These are phyloP conservation scores for Hyles vespertilio DNA, from an alignment of 1,140 invertebrate species.

Conservation along the genomic window DNA sequence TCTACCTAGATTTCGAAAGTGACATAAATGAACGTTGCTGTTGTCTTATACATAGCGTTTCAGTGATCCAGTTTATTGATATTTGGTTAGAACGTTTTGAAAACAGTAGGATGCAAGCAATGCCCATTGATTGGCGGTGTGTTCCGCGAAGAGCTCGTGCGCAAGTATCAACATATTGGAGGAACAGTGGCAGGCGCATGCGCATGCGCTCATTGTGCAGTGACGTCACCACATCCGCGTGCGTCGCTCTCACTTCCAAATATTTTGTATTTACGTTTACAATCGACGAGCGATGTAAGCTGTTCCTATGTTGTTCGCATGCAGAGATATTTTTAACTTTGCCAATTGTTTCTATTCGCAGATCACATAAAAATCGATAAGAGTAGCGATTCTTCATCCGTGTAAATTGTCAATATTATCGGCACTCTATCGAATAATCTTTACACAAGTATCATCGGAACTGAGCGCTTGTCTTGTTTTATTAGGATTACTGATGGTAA, in stretches of 20 bases:
- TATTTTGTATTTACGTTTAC: constrained; percentile 37
- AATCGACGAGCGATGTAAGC: constrained; percentile 1
- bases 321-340: background rate
- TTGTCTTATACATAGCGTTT: background rate
- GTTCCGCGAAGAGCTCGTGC: constrained; percentile 58
- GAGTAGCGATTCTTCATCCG: constrained; percentile 20
- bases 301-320: background rate
- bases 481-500: background rate
- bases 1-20: background rate
- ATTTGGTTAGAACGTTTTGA: constrained; percentile 25
- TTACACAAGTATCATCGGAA: constrained; percentile 10
- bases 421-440: constrained; percentile 5
- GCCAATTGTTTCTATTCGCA: background rate
- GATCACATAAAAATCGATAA: constrained; percentile 1
- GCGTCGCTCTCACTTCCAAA: constrained; percentile 34
- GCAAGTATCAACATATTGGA: constrained; percentile 33
- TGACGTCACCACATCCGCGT: constrained; percentile 32
- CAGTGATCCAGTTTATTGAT: constrained; percentile 5
- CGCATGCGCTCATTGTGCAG: constrained; percentile 8
- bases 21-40: background rate
- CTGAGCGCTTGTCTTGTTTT: constrained; percentile 11
- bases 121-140: constrained; percentile 31
- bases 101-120: constrained; percentile 18
- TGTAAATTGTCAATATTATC: constrained; percentile 26
- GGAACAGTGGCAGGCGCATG: constrained; percentile 7